These are phyloP conservation scores for Meriones unguiculatus DNA, from an alignment of 2,113 vertebrate species.

Conservation along the genomic window DNA sequence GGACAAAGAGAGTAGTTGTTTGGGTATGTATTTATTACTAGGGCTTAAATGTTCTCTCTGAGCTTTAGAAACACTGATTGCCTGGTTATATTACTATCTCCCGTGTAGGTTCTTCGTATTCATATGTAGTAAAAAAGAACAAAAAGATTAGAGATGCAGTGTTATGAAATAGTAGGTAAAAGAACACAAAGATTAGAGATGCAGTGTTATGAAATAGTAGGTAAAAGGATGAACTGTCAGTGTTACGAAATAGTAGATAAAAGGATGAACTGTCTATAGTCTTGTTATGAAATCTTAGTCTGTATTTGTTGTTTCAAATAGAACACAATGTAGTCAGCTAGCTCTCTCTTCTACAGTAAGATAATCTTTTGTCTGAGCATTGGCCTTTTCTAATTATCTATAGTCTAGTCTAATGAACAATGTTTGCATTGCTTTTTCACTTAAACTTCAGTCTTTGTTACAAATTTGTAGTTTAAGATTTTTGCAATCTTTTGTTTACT, in stretches of 20 bases:
- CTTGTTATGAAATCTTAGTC: neutral
- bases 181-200: conserved; percentile 51
- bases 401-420: neutral
- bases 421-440: conserved; percentile 47
- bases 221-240: conserved; percentile 53
- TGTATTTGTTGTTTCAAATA: conserved; percentile 23
- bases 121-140: conserved; percentile 25
- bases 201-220: neutral
- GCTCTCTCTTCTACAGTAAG: neutral
- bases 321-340: conserved; percentile 28
- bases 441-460: conserved; percentile 43
- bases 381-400: conserved; percentile 1
- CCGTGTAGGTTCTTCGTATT: conserved; percentile 15
- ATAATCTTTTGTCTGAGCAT: neutral
- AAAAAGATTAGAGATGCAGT: conserved; percentile 46
- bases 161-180: conserved; percentile 2
- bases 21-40: conserved; percentile 36
- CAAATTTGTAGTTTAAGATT: conserved; percentile 30
- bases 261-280: conserved; percentile 7
- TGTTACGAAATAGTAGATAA: neutral
- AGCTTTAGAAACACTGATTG: conserved; percentile 47
- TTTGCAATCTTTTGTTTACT: neutral
- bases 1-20: conserved; percentile 12
- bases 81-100: neutral
- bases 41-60: neutral